Base-by-base conservation (phyloP, 2,888 invertebrate species). In the Cataglyphis rosenhaueri region DNA sequence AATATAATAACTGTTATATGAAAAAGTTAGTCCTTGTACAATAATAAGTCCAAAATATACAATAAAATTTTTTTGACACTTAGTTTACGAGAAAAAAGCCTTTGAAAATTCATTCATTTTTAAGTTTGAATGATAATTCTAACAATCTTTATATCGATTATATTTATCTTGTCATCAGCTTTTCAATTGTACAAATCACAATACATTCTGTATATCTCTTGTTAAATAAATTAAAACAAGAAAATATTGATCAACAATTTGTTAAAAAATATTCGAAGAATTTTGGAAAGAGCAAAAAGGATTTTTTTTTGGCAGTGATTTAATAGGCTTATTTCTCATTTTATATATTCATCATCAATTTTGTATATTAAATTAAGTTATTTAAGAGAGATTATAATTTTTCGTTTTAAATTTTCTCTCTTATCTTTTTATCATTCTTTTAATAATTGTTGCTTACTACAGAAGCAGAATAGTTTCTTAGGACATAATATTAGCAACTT, bases 271-370 rank as follows among this genome's bases (percentile, higher is more conserved):
- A 52, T 62, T 48, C 35, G 25, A 1, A 44, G 62, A 81, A 38
- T 75, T 75, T 21, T 61, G 12, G 18, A 81, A 61, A 35, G 38
- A 64, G 41, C 61, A 32, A 29, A 61, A 70, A 62, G 25, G 62
- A 81, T 64, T 61, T 38, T 61, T 38, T 61, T 32, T 48, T 48
- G 78, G 71, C 81, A 74, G 71, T 74, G 62, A 75, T 75, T 64
- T 41, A 48, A 62, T 74, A 81, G 71, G 71, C 76, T 75, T 64
- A 21, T 62, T 81, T 76, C 8, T 25, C 29, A 64, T 64, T 75
- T 52, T 5, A 62, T 21, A 25, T 75, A 38, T 21, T 32, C n/a
- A 21, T 44, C 32, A 44, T 57, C 15, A 73, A 48, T 44, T 74
- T 73, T 73, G 21, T 32, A 6, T 21, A 59, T 25, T 35, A 1